A percentile compares a stretch with the other conserved stretches of the same genome.
phyloP scores from a whole-genome alignment of 1,140 invertebrate genomes.

The Bombus consobrinus region DNA sequence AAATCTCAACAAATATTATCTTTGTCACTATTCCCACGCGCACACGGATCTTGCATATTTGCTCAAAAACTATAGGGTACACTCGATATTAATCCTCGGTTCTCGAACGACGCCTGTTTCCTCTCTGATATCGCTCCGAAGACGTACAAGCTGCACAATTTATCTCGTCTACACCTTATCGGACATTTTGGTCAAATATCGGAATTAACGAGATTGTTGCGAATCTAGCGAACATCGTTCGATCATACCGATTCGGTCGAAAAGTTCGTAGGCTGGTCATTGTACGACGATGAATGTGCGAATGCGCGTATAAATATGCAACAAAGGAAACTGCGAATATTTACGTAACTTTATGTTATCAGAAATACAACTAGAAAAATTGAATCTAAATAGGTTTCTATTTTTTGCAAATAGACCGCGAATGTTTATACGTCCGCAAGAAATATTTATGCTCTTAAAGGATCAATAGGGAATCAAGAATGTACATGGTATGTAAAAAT shows the following conservation, averaged over 20 bases:
- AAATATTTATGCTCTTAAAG: too few species aligned
- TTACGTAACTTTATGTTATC: too few species aligned
- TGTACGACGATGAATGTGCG: neutral
- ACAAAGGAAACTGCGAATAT: too few species aligned
- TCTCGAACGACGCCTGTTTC: neutral
- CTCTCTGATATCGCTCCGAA: conserved; percentile 1
- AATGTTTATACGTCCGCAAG: too few species aligned
- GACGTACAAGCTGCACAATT: neutral
- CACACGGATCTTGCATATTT: conserved; percentile 52
- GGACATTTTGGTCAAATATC: neutral
- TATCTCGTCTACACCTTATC: neutral
- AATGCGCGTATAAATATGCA: too few species aligned
- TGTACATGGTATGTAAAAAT: too few species aligned
- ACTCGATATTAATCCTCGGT: conserved; percentile 48
- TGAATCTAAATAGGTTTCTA: too few species aligned
- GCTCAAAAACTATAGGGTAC: conserved; percentile 46
- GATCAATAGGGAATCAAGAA: too few species aligned
- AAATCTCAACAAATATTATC: conserved; percentile 69
- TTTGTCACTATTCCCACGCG: conserved; percentile 36
- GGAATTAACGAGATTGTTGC: neutral
- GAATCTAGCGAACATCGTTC: neutral
- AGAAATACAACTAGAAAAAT: fast-evolving
- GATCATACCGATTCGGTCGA: neutral
- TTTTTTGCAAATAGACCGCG: too few species aligned
- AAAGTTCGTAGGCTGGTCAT: neutral